phyloP scores from a whole-genome alignment of 2,797 vertebrate genomes.

The Betta splendens region DNA sequence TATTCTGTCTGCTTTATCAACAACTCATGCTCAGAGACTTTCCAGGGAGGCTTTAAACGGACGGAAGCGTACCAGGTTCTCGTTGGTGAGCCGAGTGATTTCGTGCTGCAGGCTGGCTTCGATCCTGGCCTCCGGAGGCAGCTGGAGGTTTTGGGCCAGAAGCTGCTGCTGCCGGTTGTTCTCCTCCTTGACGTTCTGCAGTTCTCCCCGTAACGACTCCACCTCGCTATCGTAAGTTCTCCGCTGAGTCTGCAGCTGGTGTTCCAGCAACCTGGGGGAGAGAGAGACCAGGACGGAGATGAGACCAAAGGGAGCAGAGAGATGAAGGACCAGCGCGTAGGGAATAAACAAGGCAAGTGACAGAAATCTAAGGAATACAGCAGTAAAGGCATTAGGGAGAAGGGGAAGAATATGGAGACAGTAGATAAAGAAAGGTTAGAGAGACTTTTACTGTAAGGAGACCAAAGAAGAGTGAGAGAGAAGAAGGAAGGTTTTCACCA shows the following conservation, averaged over 20 bases:
- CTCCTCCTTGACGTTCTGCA: constrained; percentile 95
- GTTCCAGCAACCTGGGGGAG: constrained; percentile 88
- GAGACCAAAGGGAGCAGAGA: neutral
- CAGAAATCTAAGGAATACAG: neutral
- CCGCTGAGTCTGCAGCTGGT: constrained; percentile 93
- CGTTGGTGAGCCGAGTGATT: constrained; percentile 96
- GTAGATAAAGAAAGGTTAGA: neutral
- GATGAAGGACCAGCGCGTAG: neutral
- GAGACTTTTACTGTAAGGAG: neutral
- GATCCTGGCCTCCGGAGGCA: constrained; percentile 95
- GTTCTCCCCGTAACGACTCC: constrained; percentile 89
- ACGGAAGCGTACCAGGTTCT: constrained; percentile 88
- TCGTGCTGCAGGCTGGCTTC: constrained; percentile 98
- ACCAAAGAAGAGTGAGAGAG: neutral
- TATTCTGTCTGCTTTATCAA: neutral
- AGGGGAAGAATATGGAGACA: neutral
- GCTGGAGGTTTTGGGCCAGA: constrained; percentile 95
- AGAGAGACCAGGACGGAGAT: neutral
- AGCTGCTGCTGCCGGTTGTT: constrained; percentile 98
- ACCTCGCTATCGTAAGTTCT: constrained; percentile 90
- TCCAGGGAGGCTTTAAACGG: neutral
- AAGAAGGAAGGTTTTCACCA: constrained; percentile 7
- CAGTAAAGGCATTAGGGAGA: neutral
- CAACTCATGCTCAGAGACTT: neutral
- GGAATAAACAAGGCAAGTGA: neutral